These are phyloP conservation scores for Hemicordylus capensis DNA, from an alignment of 2,113 vertebrate genomes.

Conservation along the genomic window DNA sequence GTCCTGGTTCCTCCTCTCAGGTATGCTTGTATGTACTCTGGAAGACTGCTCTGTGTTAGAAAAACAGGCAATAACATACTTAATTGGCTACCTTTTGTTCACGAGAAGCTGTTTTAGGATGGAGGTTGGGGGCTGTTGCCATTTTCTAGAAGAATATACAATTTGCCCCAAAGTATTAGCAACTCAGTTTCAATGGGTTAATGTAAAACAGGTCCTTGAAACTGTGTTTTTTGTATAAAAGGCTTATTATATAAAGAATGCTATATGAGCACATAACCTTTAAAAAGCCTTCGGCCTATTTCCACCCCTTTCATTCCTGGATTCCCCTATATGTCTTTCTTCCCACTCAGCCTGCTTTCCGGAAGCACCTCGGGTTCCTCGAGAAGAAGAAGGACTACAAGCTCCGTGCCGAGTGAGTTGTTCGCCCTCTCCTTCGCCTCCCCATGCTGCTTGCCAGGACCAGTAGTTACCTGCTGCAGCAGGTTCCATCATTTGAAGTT, in stretches of 20 bases:
- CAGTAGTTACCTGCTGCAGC: background rate
- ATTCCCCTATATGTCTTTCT: background rate
- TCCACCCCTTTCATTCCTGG: background rate
- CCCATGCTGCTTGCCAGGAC: background rate
- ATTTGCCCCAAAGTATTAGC: too few species aligned
- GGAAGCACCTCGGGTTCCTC: conserved; percentile 87
- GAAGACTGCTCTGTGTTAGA: too few species aligned
- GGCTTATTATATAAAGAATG: too few species aligned
- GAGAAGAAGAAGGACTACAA: conserved; percentile 98
- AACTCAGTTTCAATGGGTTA: background rate
- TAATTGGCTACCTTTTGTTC: too few species aligned
- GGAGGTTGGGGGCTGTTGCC: too few species aligned
- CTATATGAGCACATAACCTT: too few species aligned
- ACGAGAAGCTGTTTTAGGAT: too few species aligned
- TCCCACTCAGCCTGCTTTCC: conserved; percentile 78
- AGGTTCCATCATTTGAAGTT: background rate
- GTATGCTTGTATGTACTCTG: too few species aligned
- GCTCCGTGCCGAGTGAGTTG: conserved; percentile 88
- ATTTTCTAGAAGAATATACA: too few species aligned
- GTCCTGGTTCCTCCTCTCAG: too few species aligned
- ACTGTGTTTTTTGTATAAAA: background rate
- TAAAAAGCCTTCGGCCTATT: background rate
- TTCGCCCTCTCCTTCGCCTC: too few species aligned
- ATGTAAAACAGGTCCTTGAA: background rate
- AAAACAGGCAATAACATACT: too few species aligned